A percentile compares a stretch with the other conserved stretches of the same genome.
These are phyloP conservation scores for Cettia cetti DNA, from an alignment of 2,113 vertebrate species.

Conservation along the genomic window DNA sequence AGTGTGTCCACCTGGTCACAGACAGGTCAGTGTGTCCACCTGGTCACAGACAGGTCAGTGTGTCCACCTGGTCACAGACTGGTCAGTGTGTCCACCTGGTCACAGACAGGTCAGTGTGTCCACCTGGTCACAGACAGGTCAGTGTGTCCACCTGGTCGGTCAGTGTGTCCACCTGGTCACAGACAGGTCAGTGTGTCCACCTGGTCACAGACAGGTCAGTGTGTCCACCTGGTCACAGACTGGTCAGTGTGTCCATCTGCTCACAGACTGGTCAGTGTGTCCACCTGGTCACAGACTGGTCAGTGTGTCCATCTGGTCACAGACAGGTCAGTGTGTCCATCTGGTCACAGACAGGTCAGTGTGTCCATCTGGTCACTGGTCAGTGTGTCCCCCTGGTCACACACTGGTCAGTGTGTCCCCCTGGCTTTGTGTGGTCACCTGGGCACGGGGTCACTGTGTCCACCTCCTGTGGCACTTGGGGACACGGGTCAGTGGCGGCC, in stretches of 20 bases:
- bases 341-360: too few relatives aligned
- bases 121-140: too few relatives aligned
- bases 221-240: neutral
- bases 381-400: too few relatives aligned
- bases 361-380: too few relatives aligned
- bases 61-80: too few relatives aligned
- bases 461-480: neutral
- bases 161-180: neutral
- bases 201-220: neutral
- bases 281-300: too few relatives aligned
- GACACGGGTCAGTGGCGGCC: neutral
- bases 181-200: neutral
- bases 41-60: conserved; percentile 42
- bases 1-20: neutral
- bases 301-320: too few relatives aligned
- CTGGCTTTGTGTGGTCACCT: too few relatives aligned
- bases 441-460: neutral
- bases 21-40: neutral
- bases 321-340: too few relatives aligned
- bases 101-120: too few relatives aligned
- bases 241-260: neutral
- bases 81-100: too few relatives aligned
- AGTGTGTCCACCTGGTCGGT: neutral
- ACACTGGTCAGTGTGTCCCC: too few relatives aligned
- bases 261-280: neutral